A percentile compares a stretch with the other conserved stretches of the same genome.
Conservation (phyloP, 2,113 vertebrate species). For the Planiliza haematocheilus region DNA sequence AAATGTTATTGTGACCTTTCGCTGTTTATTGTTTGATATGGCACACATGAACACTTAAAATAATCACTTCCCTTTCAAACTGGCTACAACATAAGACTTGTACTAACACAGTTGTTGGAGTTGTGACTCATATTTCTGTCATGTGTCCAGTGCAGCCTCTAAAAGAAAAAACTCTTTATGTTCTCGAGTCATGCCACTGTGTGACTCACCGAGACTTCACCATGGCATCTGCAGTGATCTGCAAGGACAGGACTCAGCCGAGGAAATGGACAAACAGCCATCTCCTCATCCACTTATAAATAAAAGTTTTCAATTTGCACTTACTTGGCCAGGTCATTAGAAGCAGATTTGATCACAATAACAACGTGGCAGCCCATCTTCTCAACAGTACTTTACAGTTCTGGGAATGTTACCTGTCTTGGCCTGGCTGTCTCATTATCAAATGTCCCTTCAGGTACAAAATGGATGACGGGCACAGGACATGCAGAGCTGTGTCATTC, state of each 20-base stretch:
- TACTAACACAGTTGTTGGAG: not conserved
- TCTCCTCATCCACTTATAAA: not conserved
- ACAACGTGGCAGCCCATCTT: not conserved
- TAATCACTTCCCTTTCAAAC: not conserved
- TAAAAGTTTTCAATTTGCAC: not conserved
- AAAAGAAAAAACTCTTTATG: slow-evolving; percentile 26
- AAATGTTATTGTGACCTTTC: not conserved
- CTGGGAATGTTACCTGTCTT: not conserved
- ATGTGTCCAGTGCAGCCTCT: not conserved
- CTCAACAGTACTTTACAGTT: not conserved
- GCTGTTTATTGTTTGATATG: not conserved
- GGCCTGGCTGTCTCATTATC: not conserved
- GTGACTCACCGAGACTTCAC: slow-evolving; percentile 43
- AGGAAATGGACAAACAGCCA: not conserved
- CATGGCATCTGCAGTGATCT: slow-evolving; percentile 35
- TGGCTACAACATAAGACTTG: not conserved
- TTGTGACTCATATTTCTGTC: slow-evolving; percentile 37
- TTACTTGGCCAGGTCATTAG: not conserved
- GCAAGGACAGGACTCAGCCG: not conserved
- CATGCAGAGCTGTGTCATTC: slow-evolving; percentile 41
- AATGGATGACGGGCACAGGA: slow-evolving; percentile 9
- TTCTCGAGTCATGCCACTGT: slow-evolving; percentile 33
- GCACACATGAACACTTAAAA: not conserved
- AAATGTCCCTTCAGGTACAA: slow-evolving; percentile 10
- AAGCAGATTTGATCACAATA: slow-evolving; percentile 5